Percentiles rank a stretch among this genome's conserved stretches.
These are phyloP conservation scores for Coenonympha arcania DNA, from an alignment of 2,888 invertebrate genomes.

Conservation along the genomic window DNA sequence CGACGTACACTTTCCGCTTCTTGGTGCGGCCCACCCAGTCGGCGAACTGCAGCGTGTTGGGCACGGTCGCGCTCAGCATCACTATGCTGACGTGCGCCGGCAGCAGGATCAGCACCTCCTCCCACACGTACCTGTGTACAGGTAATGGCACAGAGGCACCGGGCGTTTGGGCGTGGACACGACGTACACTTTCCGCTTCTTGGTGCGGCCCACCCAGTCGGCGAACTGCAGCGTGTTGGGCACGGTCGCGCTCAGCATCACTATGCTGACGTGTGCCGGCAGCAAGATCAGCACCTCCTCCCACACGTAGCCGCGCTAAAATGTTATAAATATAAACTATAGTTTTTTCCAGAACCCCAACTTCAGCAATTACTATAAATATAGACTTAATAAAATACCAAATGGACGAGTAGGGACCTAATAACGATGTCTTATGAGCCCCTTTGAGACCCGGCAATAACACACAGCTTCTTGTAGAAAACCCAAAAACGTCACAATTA, in stretches of 20 bases:
- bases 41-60: conserved; percentile 96
- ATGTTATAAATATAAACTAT: neutral
- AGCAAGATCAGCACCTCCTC: conserved; percentile 97
- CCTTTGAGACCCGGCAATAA: too few relatives aligned
- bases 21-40: conserved; percentile 93
- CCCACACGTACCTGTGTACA: conserved; percentile 80
- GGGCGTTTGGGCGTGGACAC: conserved; percentile 95
- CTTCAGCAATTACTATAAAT: too few relatives aligned
- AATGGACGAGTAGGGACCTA: too few relatives aligned
- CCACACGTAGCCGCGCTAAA: conserved; percentile 97
- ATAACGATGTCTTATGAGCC: too few relatives aligned
- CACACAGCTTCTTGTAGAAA: too few relatives aligned
- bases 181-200: conserved; percentile 91
- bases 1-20: conserved; percentile 91
- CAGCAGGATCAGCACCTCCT: conserved; percentile 90
- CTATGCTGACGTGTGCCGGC: conserved; percentile 94
- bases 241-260: conserved; percentile 98
- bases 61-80: conserved; percentile 98
- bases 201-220: conserved; percentile 91
- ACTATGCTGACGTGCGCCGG: conserved; percentile 97
- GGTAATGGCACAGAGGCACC: conserved; percentile 94
- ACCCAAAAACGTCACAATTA: too few relatives aligned
- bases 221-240: conserved; percentile 98
- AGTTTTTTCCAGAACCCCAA: too few relatives aligned
- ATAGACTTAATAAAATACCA: too few relatives aligned